These are phyloP conservation scores for Polypedilum pembai DNA, from an alignment of 1,140 invertebrate genomes.

Conservation along the genomic window DNA sequence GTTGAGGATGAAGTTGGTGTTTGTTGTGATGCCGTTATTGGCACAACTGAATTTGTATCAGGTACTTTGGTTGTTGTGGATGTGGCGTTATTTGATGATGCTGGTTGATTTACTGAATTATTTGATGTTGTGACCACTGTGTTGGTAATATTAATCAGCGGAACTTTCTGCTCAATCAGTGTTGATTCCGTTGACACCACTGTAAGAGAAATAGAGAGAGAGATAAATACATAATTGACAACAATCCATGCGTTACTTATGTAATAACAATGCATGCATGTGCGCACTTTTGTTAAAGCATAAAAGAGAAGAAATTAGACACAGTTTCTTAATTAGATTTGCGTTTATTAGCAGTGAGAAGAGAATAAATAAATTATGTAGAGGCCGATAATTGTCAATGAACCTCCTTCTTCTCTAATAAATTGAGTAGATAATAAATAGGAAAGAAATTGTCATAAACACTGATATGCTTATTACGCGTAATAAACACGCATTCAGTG, in stretches of 20 bases:
- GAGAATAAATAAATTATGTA: not conserved
- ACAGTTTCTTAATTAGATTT: not conserved
- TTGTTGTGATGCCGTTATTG: not conserved
- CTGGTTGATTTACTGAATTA: too few species aligned
- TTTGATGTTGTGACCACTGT: not conserved
- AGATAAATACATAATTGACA: not conserved
- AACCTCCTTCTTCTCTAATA: not conserved
- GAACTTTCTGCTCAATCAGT: not conserved
- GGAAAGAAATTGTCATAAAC: not conserved
- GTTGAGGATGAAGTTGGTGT: not conserved
- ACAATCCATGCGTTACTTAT: not conserved
- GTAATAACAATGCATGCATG: not conserved
- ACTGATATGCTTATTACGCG: not conserved
- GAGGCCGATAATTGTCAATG: not conserved
- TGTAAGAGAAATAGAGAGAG: not conserved
- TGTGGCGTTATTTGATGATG: not conserved
- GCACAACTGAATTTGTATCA: not conserved
- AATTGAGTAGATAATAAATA: not conserved
- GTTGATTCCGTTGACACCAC: conserved; percentile 15
- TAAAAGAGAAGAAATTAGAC: not conserved
- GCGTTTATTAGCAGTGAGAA: not conserved
- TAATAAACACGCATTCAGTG: not conserved
- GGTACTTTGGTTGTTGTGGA: not conserved
- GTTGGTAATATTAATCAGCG: not conserved
- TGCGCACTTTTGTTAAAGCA: not conserved